Base-by-base conservation (phyloP, 2,113 vertebrate genomes). In the Amblyornis subalaris region DNA sequence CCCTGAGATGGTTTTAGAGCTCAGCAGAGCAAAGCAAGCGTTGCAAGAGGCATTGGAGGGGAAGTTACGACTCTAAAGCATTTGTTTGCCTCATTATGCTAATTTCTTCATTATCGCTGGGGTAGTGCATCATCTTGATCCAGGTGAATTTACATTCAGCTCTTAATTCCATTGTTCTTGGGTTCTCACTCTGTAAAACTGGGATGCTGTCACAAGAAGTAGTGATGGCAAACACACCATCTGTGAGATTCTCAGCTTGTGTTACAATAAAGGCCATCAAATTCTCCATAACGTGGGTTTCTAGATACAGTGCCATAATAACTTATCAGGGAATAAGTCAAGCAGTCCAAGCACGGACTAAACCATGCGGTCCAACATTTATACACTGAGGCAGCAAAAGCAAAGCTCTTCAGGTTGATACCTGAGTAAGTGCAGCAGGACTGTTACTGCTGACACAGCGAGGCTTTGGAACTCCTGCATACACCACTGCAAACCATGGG, bases 41-140 rank as follows among this genome's bases (percentile, higher is more conserved):
- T 81, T 78, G 45, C 50, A 57, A 58, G 72, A 92, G 26, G 76
- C 73, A 36, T 48, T 75, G 94, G 45, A 89, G 60, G 40, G n/a
- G 45, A 93, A 89, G 90, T 89, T 93, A 47, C 23, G 36, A 28
- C 23, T 93, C 82, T 65, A 44, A 86, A 84, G 40, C 28, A 12
- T 72, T 89, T 90, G 70, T 89, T 87, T 89, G 50, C 62, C 74
- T 94, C 73, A 42, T 94, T 94, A 87, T 91, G 77, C 54, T 89
- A 84, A 92, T 94, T 95, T 62, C 35, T 61, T 18, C 50, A 38
- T 90, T 94, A 87, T 91, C 40, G 92, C 77, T 89, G 69, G 70
- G 31, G 40, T 71, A 74, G 60, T 22, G 79, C 35, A 64, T 67
- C 88, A 71, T 81, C 73, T 92, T 85, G 61, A 76, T 89, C 69